Conservation (phyloP, 2,888 invertebrate genomes). For the Caenorhabditis auriculariae region DNA sequence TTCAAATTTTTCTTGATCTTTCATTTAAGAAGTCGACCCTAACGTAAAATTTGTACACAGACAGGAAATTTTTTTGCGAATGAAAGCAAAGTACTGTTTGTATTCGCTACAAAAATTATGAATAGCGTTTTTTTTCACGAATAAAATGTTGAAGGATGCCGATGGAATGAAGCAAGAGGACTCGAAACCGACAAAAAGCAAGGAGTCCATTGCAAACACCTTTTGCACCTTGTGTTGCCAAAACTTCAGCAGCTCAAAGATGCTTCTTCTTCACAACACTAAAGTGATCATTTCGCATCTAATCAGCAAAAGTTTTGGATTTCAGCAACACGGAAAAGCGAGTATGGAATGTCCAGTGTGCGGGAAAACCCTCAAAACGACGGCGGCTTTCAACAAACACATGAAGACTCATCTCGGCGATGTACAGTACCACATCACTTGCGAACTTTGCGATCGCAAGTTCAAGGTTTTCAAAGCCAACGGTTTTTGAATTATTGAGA, state of each 20-base stretch:
- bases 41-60: too few species aligned
- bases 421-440: conserved; percentile 17
- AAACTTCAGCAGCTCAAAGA: conserved; percentile 25
- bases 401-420: conserved; percentile 30
- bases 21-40: too few species aligned
- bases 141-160: too few species aligned
- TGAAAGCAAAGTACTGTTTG: neutral
- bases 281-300: conserved; percentile 5
- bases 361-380: conserved; percentile 17
- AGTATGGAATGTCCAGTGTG: conserved; percentile 22
- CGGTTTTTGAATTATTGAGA: neutral
- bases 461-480: too few species aligned
- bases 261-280: conserved; percentile 18
- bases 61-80: neutral
- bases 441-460: conserved; percentile 25
- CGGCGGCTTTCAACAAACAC: conserved; percentile 17
- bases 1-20: too few species aligned
- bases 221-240: conserved; percentile 23
- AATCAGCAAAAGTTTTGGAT: neutral
- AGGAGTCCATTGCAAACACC: conserved; percentile 23
- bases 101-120: too few species aligned
- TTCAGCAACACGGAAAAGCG: conserved; percentile 16
- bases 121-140: too few species aligned
- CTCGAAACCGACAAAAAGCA: conserved; percentile 21
- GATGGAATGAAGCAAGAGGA: conserved; percentile 19